Conservation (phyloP, 1,140 invertebrate genomes). For the Ceratoteleas bidentatus region DNA sequence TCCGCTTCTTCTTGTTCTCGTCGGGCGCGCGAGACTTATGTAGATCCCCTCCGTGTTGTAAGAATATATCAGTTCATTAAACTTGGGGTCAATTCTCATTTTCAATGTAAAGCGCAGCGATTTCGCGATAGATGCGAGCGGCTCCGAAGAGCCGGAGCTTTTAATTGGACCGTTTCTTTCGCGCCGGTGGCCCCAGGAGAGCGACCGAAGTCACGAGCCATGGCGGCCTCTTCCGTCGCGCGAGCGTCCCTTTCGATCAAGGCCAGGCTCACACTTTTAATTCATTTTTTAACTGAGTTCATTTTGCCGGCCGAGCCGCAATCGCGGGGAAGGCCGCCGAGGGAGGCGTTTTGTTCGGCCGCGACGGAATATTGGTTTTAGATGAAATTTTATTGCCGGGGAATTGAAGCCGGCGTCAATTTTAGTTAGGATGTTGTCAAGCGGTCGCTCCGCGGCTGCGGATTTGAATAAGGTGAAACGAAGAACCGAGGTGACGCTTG, state of each 20-base stretch:
- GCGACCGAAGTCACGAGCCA: slow-evolving; percentile 75
- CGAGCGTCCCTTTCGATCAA: slow-evolving; percentile 72
- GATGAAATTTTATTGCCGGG: slow-evolving; percentile 27
- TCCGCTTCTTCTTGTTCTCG: slow-evolving; percentile 29
- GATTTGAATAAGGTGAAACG: neutral
- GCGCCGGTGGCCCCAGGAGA: slow-evolving; percentile 71
- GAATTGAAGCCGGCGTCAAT: slow-evolving; percentile 5
- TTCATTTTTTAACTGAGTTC: slow-evolving; percentile 77
- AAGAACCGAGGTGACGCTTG: no score
- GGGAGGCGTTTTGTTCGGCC: slow-evolving; percentile 12
- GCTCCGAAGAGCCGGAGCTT: slow-evolving; percentile 63
- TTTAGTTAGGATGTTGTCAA: neutral
- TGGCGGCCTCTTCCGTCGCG: slow-evolving; percentile 66
- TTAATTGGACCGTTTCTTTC: slow-evolving; percentile 79
- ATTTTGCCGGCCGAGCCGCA: slow-evolving; percentile 57
- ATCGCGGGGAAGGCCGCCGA: slow-evolving; percentile 3
- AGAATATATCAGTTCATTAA: slow-evolving; percentile 65
- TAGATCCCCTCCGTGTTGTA: slow-evolving; percentile 55
- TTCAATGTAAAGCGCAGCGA: slow-evolving; percentile 62
- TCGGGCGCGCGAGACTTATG: slow-evolving; percentile 41
- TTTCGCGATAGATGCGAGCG: slow-evolving; percentile 55
- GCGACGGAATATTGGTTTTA: slow-evolving; percentile 19
- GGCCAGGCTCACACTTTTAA: slow-evolving; percentile 77
- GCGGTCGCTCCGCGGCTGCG: neutral
- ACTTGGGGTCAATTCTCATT: slow-evolving; percentile 64